A percentile compares a stretch with the other conserved stretches of the same genome.
These are phyloP conservation scores for Chionoecetes opilio DNA, from an alignment of 1,140 invertebrate genomes.

Conservation along the genomic window DNA sequence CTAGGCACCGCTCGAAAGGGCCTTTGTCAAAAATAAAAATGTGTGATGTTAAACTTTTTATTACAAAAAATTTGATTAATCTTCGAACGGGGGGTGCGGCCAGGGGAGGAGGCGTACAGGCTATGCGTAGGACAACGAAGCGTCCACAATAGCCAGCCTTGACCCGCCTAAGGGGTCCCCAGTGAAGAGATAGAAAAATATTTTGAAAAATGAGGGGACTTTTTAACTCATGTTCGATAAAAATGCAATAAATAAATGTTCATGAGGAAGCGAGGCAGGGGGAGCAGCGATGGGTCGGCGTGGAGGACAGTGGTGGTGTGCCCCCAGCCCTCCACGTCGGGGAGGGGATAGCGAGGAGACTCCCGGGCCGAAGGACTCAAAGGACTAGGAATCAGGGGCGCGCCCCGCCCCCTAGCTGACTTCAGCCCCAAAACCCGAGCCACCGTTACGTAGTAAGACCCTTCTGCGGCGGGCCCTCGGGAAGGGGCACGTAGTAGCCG, in stretches of 20 bases:
- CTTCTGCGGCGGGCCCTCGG: slow-evolving; percentile 88
- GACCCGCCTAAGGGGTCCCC: too few relatives aligned
- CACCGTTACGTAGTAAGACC: slow-evolving; percentile 88
- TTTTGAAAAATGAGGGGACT: background rate
- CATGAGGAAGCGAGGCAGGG: background rate
- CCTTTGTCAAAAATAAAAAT: too few relatives aligned
- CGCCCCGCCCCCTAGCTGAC: slow-evolving; percentile 84
- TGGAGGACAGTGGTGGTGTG: background rate
- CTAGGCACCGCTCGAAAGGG: too few relatives aligned
- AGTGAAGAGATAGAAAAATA: background rate
- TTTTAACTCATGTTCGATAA: background rate
- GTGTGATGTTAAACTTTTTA: too few relatives aligned
- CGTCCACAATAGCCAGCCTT: too few relatives aligned
- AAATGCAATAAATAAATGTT: background rate
- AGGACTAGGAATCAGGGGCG: slow-evolving; percentile 17
- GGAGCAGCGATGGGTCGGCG: background rate
- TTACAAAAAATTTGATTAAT: too few relatives aligned
- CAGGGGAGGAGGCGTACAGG: too few relatives aligned
- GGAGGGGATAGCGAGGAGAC: background rate
- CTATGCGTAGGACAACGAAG: too few relatives aligned
- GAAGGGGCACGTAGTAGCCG: slow-evolving; percentile 87
- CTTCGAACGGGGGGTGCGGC: too few relatives aligned
- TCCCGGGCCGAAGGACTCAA: background rate
- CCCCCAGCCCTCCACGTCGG: background rate
- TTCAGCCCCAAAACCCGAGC: slow-evolving; percentile 88